Conservation (phyloP, 2,797 vertebrate genomes). For the Spinus pinus region DNA sequence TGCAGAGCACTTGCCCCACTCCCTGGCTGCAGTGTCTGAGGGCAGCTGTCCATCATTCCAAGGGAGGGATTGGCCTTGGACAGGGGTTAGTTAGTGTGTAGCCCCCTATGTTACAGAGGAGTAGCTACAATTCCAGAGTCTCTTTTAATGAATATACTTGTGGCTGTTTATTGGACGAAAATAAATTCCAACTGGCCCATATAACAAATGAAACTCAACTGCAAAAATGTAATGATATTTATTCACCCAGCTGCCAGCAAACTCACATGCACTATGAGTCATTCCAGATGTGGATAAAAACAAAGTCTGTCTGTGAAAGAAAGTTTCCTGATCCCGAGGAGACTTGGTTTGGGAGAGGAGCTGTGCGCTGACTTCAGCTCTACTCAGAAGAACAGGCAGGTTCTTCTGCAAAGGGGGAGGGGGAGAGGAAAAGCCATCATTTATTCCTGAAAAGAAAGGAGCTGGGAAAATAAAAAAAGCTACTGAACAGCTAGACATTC, state of each 20-base stretch:
- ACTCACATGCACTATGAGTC: slow-evolving; percentile 81
- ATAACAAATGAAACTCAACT: slow-evolving; percentile 74
- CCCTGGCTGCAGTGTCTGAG: not conserved
- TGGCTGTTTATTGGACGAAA: slow-evolving; percentile 70
- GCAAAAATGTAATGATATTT: slow-evolving; percentile 78
- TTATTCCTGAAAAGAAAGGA: slow-evolving; percentile 31
- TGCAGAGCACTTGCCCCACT: not conserved
- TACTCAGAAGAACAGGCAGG: slow-evolving; percentile 34
- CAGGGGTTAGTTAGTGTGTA: not conserved
- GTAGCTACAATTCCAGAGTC: not conserved
- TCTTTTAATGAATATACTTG: slow-evolving; percentile 59
- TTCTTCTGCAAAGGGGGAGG: slow-evolving; percentile 28
- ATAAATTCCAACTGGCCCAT: slow-evolving; percentile 74
- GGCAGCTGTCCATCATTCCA: not conserved
- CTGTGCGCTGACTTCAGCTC: slow-evolving; percentile 35
- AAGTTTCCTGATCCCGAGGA: slow-evolving; percentile 71
- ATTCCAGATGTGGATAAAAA: slow-evolving; percentile 84
- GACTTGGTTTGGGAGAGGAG: slow-evolving; percentile 64
- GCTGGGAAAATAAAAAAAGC: not conserved
- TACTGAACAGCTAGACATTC: not conserved
- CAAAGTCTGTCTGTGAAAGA: slow-evolving; percentile 76
- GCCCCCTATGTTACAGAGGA: not conserved
- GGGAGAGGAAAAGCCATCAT: not conserved
- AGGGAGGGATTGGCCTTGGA: not conserved
- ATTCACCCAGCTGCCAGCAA: slow-evolving; percentile 75